phyloP scores from a whole-genome alignment of 1,140 invertebrate genomes.

The Panagrolaimus sp. region DNA sequence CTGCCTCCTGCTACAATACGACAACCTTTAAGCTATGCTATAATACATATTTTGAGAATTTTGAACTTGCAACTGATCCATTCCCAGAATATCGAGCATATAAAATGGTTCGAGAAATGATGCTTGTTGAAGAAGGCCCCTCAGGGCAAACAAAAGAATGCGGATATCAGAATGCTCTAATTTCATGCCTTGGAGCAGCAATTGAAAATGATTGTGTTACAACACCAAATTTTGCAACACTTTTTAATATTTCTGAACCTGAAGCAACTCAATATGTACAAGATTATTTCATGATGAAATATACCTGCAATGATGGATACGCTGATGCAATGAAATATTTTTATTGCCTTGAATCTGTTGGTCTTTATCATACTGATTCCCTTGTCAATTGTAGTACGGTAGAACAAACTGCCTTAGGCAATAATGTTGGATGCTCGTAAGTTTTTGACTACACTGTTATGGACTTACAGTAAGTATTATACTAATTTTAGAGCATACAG shows the following conservation, averaged over 20 bases:
- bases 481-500: not conserved
- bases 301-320: not conserved
- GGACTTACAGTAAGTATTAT: not conserved
- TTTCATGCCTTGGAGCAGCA: not conserved
- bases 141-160: not conserved
- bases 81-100: conserved; percentile 4
- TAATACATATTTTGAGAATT: conserved; percentile 3
- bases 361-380: not conserved
- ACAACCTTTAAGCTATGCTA: not conserved
- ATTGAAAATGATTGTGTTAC: not conserved
- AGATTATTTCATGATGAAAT: conserved; percentile 12
- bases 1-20: not conserved
- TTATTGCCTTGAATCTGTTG: conserved; percentile 1
- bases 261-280: not conserved
- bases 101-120: conserved; percentile 10
- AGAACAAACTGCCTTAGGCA: not conserved
- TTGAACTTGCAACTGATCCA: not conserved
- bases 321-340: conserved; percentile 11
- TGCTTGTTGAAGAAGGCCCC: not conserved
- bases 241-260: not conserved
- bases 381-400: not conserved
- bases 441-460: not conserved
- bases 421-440: not conserved
- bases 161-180: conserved; percentile 1
- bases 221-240: not conserved